phyloP scores from a whole-genome alignment of 2,888 invertebrate species.

The Callimorpha dominula region DNA sequence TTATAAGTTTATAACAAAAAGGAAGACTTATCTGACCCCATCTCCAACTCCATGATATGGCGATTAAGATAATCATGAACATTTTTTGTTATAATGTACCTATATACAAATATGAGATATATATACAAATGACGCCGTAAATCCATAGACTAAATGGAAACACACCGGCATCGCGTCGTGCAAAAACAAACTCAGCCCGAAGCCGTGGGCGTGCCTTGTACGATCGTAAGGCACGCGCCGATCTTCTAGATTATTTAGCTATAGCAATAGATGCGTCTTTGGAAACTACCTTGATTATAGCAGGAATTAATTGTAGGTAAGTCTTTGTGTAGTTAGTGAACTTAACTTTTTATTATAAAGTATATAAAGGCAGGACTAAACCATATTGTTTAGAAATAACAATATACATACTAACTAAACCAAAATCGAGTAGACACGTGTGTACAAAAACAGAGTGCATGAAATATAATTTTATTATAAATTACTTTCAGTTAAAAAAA shows the following conservation, averaged over 20 bases:
- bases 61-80: too few species aligned
- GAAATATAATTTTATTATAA: too few species aligned
- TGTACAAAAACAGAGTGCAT: too few species aligned
- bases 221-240: constrained; percentile 78
- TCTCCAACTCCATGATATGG: too few species aligned
- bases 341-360: background rate
- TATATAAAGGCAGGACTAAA: background rate
- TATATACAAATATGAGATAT: background rate
- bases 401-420: too few species aligned
- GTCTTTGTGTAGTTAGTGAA: background rate
- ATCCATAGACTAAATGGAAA: constrained; percentile 27
- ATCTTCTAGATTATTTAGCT: constrained; percentile 57
- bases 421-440: too few species aligned
- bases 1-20: too few species aligned
- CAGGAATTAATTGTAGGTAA: constrained; percentile 3
- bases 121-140: background rate
- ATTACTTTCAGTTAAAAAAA: too few species aligned
- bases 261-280: constrained; percentile 50
- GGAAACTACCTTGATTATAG: constrained; percentile 39
- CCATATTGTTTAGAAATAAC: too few species aligned
- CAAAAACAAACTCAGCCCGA: constrained; percentile 78
- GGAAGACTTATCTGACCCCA: too few species aligned
- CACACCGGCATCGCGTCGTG: constrained; percentile 51
- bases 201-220: constrained; percentile 68
- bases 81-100: too few species aligned